Conservation (phyloP, 2,888 invertebrate species). For the Athripsodes cinereus region DNA sequence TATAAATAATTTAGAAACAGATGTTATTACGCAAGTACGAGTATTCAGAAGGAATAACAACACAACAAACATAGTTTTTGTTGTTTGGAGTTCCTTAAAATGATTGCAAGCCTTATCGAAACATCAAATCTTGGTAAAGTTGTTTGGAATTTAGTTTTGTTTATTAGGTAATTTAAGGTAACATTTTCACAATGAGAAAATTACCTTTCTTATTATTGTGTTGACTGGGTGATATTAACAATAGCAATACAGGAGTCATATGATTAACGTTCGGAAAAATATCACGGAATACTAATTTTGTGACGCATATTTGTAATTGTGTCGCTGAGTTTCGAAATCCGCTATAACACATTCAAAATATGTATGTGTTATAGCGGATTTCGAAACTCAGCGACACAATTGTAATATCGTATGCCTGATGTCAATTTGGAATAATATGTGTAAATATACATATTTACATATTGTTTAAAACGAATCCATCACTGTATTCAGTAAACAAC, state of each 20-base stretch:
- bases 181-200: neutral
- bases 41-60: neutral
- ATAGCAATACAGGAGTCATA: neutral
- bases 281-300: too few relatives aligned
- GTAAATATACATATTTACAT: too few relatives aligned
- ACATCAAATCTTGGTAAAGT: neutral
- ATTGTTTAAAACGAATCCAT: too few relatives aligned
- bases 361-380: too few relatives aligned
- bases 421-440: too few relatives aligned
- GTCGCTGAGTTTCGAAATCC: too few relatives aligned
- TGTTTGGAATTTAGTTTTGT: constrained; percentile 3
- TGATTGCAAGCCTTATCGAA: neutral
- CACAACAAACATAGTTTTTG: neutral
- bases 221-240: neutral
- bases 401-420: too few relatives aligned
- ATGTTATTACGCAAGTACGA: neutral
- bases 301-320: too few relatives aligned
- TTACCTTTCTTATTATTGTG: neutral
- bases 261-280: too few relatives aligned
- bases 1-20: neutral
- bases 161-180: neutral
- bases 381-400: too few relatives aligned
- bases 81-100: neutral
- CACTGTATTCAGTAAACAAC: too few relatives aligned
- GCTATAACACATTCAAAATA: too few relatives aligned